Conservation (phyloP, 2,113 vertebrate species). For the Notothenia rossii region DNA sequence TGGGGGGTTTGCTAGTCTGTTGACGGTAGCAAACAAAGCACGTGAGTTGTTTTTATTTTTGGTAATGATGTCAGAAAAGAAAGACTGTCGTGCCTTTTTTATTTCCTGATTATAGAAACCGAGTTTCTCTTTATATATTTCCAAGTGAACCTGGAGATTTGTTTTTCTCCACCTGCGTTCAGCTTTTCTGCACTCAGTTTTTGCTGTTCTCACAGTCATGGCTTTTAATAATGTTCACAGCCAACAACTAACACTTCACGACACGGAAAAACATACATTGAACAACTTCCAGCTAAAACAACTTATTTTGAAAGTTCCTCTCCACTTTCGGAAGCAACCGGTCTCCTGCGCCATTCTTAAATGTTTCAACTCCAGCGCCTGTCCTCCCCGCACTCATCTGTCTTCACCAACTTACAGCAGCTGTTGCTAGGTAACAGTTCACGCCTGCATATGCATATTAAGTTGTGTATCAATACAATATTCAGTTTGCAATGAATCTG, state of each 20-base stretch:
- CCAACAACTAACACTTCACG: background rate
- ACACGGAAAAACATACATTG: background rate
- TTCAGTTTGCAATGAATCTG: constrained; percentile 32
- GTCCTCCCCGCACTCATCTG: constrained; percentile 40
- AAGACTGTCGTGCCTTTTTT: too few relatives aligned
- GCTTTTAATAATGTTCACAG: background rate
- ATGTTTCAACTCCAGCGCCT: constrained; percentile 37
- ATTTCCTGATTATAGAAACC: too few relatives aligned
- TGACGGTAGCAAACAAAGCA: too few relatives aligned
- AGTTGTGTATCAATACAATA: constrained; percentile 43
- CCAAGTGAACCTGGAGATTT: too few relatives aligned
- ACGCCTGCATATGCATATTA: constrained; percentile 34
- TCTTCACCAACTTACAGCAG: constrained; percentile 54
- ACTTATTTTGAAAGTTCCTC: background rate
- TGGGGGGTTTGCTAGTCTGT: too few relatives aligned
- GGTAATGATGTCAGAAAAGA: too few relatives aligned
- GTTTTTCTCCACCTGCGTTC: too few relatives aligned
- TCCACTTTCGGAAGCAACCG: constrained; percentile 25
- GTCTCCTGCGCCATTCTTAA: constrained; percentile 36
- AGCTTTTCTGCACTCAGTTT: too few relatives aligned
- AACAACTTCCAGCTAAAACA: background rate
- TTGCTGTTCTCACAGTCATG: too few relatives aligned
- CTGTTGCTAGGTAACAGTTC: constrained; percentile 74
- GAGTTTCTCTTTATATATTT: too few relatives aligned
- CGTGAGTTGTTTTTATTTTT: too few relatives aligned